These are phyloP conservation scores for Lepus americanus DNA, from an alignment of 2,113 vertebrate species.

Conservation along the genomic window DNA sequence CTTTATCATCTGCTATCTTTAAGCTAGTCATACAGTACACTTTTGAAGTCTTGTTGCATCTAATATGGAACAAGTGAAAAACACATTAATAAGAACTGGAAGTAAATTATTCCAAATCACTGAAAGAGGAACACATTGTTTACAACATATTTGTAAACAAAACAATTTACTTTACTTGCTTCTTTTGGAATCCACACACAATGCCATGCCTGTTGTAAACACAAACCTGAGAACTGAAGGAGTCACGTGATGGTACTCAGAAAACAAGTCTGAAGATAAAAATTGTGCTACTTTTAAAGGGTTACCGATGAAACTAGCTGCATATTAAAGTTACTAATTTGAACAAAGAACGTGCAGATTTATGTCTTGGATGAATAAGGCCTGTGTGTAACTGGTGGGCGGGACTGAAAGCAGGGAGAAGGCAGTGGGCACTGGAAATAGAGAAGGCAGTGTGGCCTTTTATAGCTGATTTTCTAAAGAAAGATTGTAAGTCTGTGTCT, in stretches of 20 bases:
- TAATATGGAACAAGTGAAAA: not conserved
- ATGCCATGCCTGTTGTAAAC: not conserved
- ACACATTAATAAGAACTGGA: not conserved
- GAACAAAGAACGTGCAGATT: not conserved
- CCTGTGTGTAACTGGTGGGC: not conserved
- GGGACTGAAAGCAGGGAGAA: not conserved
- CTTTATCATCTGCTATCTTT: not conserved
- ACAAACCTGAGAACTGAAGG: not conserved
- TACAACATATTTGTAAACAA: not conserved
- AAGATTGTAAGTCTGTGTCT: not conserved
- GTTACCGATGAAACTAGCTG: not conserved
- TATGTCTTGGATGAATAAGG: not conserved
- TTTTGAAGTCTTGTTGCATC: not conserved
- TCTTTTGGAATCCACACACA: not conserved
- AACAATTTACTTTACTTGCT: not conserved
- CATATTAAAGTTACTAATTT: not conserved
- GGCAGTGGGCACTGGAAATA: not conserved
- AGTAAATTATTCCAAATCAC: not conserved
- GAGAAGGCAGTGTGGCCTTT: not conserved
- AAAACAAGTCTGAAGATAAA: conserved; percentile 3
- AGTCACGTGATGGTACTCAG: not conserved
- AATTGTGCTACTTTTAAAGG: not conserved
- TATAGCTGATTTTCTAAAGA: conserved; percentile 12
- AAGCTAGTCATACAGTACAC: not conserved
- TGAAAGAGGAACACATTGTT: not conserved